phyloP scores from a whole-genome alignment of 2,797 vertebrate species.

The Argyrosomus regius region DNA sequence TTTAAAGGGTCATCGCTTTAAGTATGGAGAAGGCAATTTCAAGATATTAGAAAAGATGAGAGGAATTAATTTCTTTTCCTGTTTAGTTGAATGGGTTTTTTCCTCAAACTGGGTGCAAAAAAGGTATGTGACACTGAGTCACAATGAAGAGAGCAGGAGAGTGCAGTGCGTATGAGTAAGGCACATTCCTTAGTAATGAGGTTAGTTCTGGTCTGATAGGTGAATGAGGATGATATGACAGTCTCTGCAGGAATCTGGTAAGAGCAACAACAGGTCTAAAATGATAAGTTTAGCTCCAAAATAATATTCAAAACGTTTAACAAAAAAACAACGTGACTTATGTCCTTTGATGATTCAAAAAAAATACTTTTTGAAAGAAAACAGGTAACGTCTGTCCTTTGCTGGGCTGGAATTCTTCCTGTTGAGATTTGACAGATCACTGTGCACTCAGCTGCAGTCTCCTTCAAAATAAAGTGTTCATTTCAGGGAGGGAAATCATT shows the following conservation, averaged over 20 bases:
- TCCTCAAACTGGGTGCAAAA: conserved; percentile 21
- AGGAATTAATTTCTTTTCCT: conserved; percentile 58
- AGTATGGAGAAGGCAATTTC: conserved; percentile 47
- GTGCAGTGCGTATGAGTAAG: conserved; percentile 43
- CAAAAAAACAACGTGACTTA: neutral
- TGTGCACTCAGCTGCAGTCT: conserved; percentile 33
- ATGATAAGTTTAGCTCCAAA: conserved; percentile 6
- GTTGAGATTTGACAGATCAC: conserved; percentile 55
- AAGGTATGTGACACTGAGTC: conserved; percentile 44
- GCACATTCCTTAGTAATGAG: conserved; percentile 81
- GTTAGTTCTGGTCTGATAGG: conserved; percentile 74
- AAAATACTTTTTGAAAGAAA: conserved; percentile 18
- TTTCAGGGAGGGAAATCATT: conserved; percentile 40
- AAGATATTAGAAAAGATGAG: conserved; percentile 55
- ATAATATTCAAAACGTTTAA: neutral
- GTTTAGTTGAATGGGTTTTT: conserved; percentile 30
- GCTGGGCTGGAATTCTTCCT: conserved; percentile 44
- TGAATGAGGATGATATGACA: conserved; percentile 54
- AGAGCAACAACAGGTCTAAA: conserved; percentile 24
- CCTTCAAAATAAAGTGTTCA: conserved; percentile 48
- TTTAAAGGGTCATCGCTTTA: conserved; percentile 61
- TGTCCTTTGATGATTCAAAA: neutral
- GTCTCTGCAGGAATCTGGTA: conserved; percentile 38
- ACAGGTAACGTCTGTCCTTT: conserved; percentile 39
- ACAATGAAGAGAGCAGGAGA: conserved; percentile 48